Conservation (phyloP, 2,888 invertebrate genomes). For the Eristalinus sepulchralis region DNA sequence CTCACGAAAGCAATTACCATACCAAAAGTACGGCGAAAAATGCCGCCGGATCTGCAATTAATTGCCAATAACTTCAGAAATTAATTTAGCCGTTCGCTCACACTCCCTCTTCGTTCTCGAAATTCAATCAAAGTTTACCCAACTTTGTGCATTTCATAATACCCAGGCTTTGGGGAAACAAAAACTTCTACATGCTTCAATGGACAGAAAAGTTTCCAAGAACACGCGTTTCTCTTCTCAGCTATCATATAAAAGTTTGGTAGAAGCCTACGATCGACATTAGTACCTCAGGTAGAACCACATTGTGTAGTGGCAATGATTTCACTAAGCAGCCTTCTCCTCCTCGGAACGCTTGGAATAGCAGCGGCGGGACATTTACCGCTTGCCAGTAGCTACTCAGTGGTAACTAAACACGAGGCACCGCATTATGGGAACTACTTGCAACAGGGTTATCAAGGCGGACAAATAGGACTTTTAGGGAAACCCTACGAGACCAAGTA, state of each 20-base stretch:
- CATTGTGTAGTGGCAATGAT: slow-evolving; percentile 34
- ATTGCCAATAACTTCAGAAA: slow-evolving; percentile 13
- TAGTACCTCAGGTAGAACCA: slow-evolving; percentile 28
- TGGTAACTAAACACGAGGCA: slow-evolving; percentile 76
- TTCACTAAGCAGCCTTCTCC: slow-evolving; percentile 32
- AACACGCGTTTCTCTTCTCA: slow-evolving; percentile 17
- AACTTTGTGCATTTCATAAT: slow-evolving; percentile 16
- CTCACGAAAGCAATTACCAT: slow-evolving; percentile 10
- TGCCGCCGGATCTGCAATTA: slow-evolving; percentile 1
- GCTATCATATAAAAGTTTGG: slow-evolving; percentile 55
- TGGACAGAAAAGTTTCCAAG: slow-evolving; percentile 23
- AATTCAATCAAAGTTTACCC: slow-evolving; percentile 7
- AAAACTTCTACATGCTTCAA: slow-evolving; percentile 41
- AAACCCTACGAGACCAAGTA: slow-evolving; percentile 18
- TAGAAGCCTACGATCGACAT: slow-evolving; percentile 18
- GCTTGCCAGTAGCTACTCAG: slow-evolving; percentile 75
- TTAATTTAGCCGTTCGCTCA: neutral
- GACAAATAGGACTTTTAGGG: neutral
- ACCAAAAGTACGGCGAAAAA: neutral
- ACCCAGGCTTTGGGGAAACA: neutral
- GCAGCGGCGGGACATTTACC: slow-evolving; percentile 72
- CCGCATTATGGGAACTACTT: slow-evolving; percentile 71
- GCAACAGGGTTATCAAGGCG: slow-evolving; percentile 26
- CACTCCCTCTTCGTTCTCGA: neutral
- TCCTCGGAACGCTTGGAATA: slow-evolving; percentile 72